Evolutionary conservation across 2,113 vertebrate genomes (phyloP), one percentile per base, ranked within the genome.

Genomic region (Rhinichthys klamathensis): DNA sequence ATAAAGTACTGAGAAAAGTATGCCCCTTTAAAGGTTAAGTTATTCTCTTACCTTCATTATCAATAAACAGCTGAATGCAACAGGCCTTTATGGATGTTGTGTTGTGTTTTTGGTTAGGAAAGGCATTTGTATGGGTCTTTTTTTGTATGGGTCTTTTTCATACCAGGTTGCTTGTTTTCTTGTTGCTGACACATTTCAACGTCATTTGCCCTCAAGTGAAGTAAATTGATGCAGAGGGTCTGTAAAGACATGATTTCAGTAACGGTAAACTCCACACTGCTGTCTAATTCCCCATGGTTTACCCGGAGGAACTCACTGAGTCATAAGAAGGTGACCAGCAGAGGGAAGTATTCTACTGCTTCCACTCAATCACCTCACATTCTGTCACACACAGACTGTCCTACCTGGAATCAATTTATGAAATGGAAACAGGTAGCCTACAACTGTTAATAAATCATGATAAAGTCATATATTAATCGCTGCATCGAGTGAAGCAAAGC

Each of bases 271-370:
- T 61, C 8, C 61, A 69, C 15, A n/a, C 41, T 13, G 38, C 9
- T 11, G 25, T 21, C 18, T 23, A 32, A 15, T 23, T 63, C 18
- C 18, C 79, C 3, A 16, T 27, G 15, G 41, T 49, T 67, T 23
- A 27, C 78, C 38, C 79, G 25, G 65, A 67, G 38, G 67, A 63
- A 58, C 81, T 67, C 67, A 13, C 0, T 6, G 18, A 38, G 46
- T 46, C 56, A 44, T 32, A 85, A 46, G 8, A 15, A 61, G 85
- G 23, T 80, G 91, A 92, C 94, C 94, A 95, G 93, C 92, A 95
- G 94, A 93, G 94, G 94, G 94, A 92, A 92, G 91, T 93, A 88
- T 95, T 93, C 90, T 80, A 76, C 89, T 85, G 25, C 72, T 65
- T 92, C 91, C 90, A 91, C 90, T 85, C 86, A 85, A 80, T 70